phyloP scores from a whole-genome alignment of 2,888 invertebrate genomes.

The Euclidia mi region DNA sequence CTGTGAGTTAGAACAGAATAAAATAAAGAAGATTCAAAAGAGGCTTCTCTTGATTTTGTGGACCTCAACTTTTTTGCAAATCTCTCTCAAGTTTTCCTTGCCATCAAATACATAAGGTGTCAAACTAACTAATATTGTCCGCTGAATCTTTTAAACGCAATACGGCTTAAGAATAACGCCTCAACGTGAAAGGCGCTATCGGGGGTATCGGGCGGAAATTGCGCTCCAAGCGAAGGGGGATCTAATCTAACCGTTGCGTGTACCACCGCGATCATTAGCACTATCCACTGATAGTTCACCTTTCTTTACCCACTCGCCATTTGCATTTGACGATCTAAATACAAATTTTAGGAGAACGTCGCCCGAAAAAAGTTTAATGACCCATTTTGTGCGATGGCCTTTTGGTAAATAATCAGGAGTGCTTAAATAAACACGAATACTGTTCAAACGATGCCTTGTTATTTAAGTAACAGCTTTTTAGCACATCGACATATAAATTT shows the following conservation, averaged over 20 bases:
- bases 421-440: not conserved
- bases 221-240: constrained; percentile 80
- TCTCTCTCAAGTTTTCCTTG: no score
- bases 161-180: constrained; percentile 44
- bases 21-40: no score
- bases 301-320: constrained; percentile 57
- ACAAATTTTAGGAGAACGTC: constrained; percentile 23
- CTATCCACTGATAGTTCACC: constrained; percentile 76
- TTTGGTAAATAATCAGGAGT: not conserved
- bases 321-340: constrained; percentile 37
- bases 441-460: not conserved
- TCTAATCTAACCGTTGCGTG: constrained; percentile 87
- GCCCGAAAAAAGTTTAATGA: constrained; percentile 22
- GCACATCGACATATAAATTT: not conserved
- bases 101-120: no score
- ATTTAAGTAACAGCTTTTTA: not conserved
- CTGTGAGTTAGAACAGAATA: no score
- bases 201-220: constrained; percentile 82
- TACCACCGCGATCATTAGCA: constrained; percentile 79
- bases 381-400: constrained; percentile 12
- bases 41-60: no score
- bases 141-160: constrained; percentile 4
- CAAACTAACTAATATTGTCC: not conserved
- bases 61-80: no score
- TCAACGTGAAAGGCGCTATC: constrained; percentile 62